These are phyloP conservation scores for Chionomys nivalis DNA, from an alignment of 2,113 vertebrate genomes.

Conservation along the genomic window DNA sequence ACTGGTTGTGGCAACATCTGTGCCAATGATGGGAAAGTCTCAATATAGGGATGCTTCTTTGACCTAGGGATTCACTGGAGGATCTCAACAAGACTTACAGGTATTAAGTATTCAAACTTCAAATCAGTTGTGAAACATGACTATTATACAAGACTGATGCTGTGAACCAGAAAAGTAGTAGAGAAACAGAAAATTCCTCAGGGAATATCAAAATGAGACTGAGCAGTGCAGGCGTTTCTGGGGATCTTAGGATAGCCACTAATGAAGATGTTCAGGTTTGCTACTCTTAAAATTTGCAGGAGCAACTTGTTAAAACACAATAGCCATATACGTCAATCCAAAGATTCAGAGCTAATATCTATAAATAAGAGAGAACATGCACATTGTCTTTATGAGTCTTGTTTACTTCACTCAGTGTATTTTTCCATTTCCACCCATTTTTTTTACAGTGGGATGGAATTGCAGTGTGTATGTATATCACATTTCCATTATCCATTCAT, in stretches of 20 bases:
- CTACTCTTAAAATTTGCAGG: background rate
- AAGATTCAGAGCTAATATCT: background rate
- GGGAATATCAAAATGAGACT: slow-evolving; percentile 7
- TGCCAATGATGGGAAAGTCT: slow-evolving; percentile 26
- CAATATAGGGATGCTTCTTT: slow-evolving; percentile 48
- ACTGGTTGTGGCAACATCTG: slow-evolving; percentile 36
- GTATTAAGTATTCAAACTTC: slow-evolving; percentile 59
- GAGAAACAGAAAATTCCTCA: slow-evolving; percentile 30
- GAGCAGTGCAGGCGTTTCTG: background rate
- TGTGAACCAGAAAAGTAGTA: background rate
- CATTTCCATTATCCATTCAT: background rate
- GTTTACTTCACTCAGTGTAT: background rate
- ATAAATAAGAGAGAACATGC: background rate
- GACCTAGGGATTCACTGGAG: slow-evolving; percentile 50
- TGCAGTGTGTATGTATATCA: background rate
- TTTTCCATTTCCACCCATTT: background rate
- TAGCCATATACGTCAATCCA: background rate
- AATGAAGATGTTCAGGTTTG: background rate
- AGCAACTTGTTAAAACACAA: slow-evolving; percentile 10
- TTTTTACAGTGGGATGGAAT: background rate
- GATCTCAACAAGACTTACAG: slow-evolving; percentile 56
- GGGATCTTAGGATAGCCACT: background rate
- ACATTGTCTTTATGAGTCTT: background rate
- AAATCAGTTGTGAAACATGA: slow-evolving; percentile 36
- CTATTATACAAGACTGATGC: background rate